Base-by-base conservation (phyloP, 1,140 invertebrate species). In the Pseudomyrmex dendroicus region DNA sequence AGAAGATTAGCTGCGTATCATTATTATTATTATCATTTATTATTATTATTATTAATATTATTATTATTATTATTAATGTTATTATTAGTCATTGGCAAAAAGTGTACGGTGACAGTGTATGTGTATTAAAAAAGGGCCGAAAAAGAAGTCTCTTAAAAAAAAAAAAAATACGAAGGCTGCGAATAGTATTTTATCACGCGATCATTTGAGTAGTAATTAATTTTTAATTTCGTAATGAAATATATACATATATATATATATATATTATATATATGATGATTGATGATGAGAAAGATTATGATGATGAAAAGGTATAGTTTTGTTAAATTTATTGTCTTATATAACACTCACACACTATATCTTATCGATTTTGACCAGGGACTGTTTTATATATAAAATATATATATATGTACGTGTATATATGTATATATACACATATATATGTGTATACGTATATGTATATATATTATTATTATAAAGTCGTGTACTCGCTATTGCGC, bases 301-400 rank as follows among this genome's bases (percentile, higher is more conserved):
- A 87, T 90, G 84, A 89, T 77, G 25, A 35, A 88, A 91, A 89
- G 56, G 83, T 88, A 90, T 90, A 89, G 89, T 92, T 92, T 92
- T 90, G 91, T 92, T 92, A 91, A 93, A 90, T 91, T 91, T 89
- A 92, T 89, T 92, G 92, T 91, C 88, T 83, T 90, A 90, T 89
- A 91, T 35, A 35, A 35, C 35, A 35, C 35, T 7, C 35, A 35
- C 35, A 35, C 35, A 35, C 86, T 88, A 92, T 91, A 92, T 91
- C 91, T 91, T 91, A 92, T 93, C 92, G 91, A 89, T 93, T 93
- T 93, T 91, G 84, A 92, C 91, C 90, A 92, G 91, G 93, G 92
- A 94, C 93, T 94, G 94, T 94, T 94, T 93, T 94, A 91, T 94
- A 94, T 93, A 93, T 93, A 70, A 80, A 48, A 61, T 2, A 76